These are phyloP conservation scores for Xiphorhynchus erythropygius DNA, from an alignment of 2,797 vertebrate species.

Conservation along the genomic window DNA sequence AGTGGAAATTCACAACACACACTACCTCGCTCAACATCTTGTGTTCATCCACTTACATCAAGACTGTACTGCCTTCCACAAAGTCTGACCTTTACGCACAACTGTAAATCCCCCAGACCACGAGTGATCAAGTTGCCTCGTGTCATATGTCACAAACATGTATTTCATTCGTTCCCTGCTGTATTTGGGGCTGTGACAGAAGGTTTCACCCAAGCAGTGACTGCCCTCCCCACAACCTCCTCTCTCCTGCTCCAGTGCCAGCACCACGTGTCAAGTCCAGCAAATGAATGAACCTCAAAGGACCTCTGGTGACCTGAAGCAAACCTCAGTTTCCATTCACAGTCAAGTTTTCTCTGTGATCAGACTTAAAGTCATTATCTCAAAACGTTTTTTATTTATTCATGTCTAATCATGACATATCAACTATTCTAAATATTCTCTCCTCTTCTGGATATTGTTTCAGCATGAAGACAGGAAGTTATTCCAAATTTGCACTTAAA, in stretches of 20 bases:
- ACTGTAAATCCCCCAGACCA: neutral
- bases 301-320: neutral
- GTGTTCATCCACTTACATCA: neutral
- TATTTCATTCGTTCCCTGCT: neutral
- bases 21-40: neutral
- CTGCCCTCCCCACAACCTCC: neutral
- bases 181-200: neutral
- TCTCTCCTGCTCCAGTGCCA: neutral
- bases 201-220: neutral
- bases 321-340: neutral
- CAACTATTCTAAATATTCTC: neutral
- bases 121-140: neutral
- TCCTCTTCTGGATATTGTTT: neutral
- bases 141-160: neutral
- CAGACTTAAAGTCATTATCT: neutral
- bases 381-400: neutral
- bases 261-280: accelerated
- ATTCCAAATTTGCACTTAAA: neutral
- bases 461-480: neutral
- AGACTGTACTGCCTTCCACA: neutral
- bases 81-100: neutral
- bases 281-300: neutral
- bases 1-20: neutral
- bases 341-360: neutral
- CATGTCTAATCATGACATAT: neutral